These are phyloP conservation scores for Sarcophaga peregrina DNA, from an alignment of 1,140 invertebrate genomes.

Conservation along the genomic window DNA sequence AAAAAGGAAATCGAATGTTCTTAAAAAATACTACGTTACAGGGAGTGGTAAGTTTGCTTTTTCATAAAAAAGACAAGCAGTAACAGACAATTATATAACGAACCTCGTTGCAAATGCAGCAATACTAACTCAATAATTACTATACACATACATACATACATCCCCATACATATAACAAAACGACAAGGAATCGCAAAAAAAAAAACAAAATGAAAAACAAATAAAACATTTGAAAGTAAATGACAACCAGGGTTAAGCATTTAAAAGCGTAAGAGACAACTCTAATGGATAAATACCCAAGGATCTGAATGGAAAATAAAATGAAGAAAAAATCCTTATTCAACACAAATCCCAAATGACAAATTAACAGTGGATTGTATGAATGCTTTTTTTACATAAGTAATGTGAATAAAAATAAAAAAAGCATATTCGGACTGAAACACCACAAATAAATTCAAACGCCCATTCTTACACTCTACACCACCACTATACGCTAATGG, in stretches of 20 bases:
- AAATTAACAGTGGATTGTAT: not conserved
- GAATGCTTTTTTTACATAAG: not conserved
- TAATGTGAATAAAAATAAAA: not conserved
- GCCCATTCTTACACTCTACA: not conserved
- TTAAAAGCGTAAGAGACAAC: not conserved
- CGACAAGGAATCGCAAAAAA: not conserved
- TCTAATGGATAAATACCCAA: not conserved
- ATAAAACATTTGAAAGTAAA: not conserved
- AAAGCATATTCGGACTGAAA: not conserved
- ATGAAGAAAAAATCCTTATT: not conserved
- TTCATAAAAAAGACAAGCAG: not conserved
- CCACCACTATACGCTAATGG: too few relatives aligned
- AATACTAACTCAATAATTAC: constrained; percentile 10
- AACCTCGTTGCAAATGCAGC: not conserved
- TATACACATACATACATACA: not conserved
- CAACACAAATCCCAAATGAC: constrained; percentile 5
- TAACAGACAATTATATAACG: not conserved
- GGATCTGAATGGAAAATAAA: not conserved
- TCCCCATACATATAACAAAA: not conserved
- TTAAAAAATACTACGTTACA: too few relatives aligned
- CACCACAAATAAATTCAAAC: not conserved
- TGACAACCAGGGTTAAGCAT: not conserved
- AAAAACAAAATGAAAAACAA: not conserved
- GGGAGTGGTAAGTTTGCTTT: not conserved
- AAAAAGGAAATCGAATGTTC: too few relatives aligned